Percentiles rank a stretch among this genome's conserved stretches.
Evolutionary conservation across 2,888 invertebrate genomes (phyloP).

Genomic region (Apamea epomidion): DNA sequence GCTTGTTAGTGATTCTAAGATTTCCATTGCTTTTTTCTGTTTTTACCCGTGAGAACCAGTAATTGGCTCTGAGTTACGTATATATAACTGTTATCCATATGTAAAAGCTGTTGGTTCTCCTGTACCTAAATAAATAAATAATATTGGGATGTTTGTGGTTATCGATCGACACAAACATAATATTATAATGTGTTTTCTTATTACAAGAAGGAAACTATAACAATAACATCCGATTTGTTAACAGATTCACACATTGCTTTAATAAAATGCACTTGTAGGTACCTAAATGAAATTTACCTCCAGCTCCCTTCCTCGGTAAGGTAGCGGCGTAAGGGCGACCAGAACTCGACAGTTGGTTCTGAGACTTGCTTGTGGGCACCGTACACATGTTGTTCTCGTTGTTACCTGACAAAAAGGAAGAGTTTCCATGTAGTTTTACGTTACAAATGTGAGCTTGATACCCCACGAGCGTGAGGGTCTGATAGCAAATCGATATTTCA

Average conservation of each 20-base stretch:
- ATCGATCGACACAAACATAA: conserved; percentile 6
- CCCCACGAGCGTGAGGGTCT: not conserved
- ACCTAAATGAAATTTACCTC: conserved; percentile 73
- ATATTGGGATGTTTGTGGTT: not conserved
- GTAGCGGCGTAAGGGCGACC: conserved; percentile 95
- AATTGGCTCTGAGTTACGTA: not conserved
- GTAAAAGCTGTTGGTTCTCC: not conserved
- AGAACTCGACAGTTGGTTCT: conserved; percentile 85
- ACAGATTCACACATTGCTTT: not conserved
- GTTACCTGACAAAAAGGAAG: conserved; percentile 64
- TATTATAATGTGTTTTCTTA: not conserved
- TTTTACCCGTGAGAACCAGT: not conserved
- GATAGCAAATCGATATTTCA: not conserved
- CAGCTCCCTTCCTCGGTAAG: conserved; percentile 94
- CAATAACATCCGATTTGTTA: conserved; percentile 11
- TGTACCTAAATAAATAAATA: not conserved
- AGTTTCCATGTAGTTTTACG: not conserved
- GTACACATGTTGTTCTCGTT: conserved; percentile 81
- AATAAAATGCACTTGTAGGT: not conserved
- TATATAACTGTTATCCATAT: not conserved
- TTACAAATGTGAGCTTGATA: not conserved
- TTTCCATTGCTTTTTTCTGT: not conserved
- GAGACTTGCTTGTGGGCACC: conserved; percentile 89
- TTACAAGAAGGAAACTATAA: not conserved
- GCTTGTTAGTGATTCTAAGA: not conserved